Conservation (phyloP, 2,888 invertebrate genomes). For the Troides aeacus region DNA sequence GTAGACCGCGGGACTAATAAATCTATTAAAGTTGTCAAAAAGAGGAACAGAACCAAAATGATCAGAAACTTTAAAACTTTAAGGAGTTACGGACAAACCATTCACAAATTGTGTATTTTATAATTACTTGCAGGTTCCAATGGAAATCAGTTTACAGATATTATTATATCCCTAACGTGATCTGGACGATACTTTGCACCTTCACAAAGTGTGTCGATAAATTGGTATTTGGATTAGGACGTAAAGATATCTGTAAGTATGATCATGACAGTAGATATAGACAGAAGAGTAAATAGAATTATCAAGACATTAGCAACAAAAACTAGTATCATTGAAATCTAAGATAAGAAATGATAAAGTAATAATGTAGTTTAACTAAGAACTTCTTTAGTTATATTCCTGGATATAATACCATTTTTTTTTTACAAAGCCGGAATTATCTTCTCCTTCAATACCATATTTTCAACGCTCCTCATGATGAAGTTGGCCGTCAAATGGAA, state of each 20-base stretch:
- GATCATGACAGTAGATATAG: too few species aligned
- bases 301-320: neutral
- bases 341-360: neutral
- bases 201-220: constrained; percentile 13
- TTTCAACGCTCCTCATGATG: constrained; percentile 13
- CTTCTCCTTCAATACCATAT: constrained; percentile 16
- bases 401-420: neutral
- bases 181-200: constrained; percentile 12
- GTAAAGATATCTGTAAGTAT: constrained; percentile 25
- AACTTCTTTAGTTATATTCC: neutral
- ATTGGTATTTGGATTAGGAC: constrained; percentile 9
- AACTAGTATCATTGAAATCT: neutral
- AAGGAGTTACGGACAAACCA: too few species aligned
- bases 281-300: neutral
- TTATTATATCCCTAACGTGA: constrained; percentile 11
- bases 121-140: constrained; percentile 2
- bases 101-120: too few species aligned
- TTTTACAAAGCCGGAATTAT: constrained; percentile 15
- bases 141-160: constrained; percentile 12
- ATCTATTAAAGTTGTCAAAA: too few species aligned
- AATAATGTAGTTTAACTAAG: neutral
- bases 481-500: constrained; percentile 17
- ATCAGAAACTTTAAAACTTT: too few species aligned
- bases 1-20: too few species aligned
- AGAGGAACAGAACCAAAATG: too few species aligned